These are phyloP conservation scores for Lepisosteus oculatus DNA, from an alignment of 2,113 vertebrate genomes.

Conservation along the genomic window DNA sequence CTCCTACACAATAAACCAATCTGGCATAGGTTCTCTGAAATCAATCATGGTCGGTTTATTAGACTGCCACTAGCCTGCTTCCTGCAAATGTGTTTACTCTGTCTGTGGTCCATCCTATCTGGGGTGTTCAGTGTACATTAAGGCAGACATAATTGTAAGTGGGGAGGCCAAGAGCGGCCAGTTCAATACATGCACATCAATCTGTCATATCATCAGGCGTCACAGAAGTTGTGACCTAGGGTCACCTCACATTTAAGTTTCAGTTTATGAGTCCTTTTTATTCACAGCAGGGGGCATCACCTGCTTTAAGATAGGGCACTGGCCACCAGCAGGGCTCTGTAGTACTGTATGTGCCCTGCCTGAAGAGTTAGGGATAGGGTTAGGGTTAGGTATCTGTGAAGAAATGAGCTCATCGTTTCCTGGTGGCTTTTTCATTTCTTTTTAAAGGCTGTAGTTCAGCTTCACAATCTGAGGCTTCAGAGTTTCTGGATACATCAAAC, in stretches of 20 bases:
- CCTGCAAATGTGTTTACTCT: constrained; percentile 63
- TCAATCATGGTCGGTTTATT: constrained; percentile 70
- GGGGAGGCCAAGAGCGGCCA: constrained; percentile 58
- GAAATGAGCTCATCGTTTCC: no score
- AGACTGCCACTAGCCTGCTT: constrained; percentile 66
- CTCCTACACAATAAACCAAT: constrained; percentile 57
- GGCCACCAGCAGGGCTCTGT: constrained; percentile 59
- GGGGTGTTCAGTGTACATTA: constrained; percentile 64
- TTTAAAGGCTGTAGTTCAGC: no score
- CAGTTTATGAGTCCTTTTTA: constrained; percentile 57
- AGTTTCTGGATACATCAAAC: no score
- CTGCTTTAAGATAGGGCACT: constrained; percentile 57
- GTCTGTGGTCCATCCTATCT: constrained; percentile 51
- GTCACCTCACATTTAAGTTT: constrained; percentile 57
- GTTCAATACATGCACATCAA: constrained; percentile 68
- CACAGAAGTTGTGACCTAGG: constrained; percentile 50
- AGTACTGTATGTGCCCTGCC: neutral
- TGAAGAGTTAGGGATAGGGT: no score
- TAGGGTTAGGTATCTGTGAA: no score
- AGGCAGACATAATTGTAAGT: constrained; percentile 65
- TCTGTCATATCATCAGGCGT: constrained; percentile 66
- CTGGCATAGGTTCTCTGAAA: constrained; percentile 57
- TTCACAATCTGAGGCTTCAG: no score
- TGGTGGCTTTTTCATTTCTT: no score
- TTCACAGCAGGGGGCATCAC: constrained; percentile 55